Base-by-base conservation (phyloP, 2,888 invertebrate genomes). In the Lycophotia porphyrea region DNA sequence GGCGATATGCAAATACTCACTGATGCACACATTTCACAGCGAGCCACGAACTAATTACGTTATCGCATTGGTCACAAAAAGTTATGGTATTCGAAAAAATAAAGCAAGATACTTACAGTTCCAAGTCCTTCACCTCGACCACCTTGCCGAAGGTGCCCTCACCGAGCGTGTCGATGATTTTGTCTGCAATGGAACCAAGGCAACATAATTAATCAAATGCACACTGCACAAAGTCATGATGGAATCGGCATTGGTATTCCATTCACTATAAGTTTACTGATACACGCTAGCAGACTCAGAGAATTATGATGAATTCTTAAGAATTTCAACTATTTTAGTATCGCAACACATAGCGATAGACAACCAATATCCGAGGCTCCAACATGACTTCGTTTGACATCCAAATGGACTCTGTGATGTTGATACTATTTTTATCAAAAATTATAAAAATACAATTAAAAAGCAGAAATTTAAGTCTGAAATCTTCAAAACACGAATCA, bases 101-200 rank as follows among this genome's bases (percentile, higher is more conserved):
- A 76, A 63, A 55, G 63, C 69, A 74, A 74, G 72, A 83, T 92
- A 98, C 98, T 98, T 97, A 99, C 99, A 98, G 98, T 97, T 98
- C 98, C 94, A 98, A 97, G 97, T 99, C 99, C 97, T 98, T 98
- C 96, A 99, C 99, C 97, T 99, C 99, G 94, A 99, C 99, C 94
- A 99, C 99, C 97, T 99, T 99, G 95, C 99, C 99, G 98, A 99
- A 99, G 91, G 99, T 99, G 94, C 99, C 99, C 97, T 99, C 99
- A 92, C 99, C 99, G 94, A 99, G 98, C 92, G 99, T 99, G 96
- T 98, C 98, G 97, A 99, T 97, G 97, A 99, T 98, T 97, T 99
- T 99, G 98, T 99, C 99, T 99, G 99, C 94, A 98, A 98, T 96
- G 94, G 96, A 97, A 97, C 96, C 97, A 96, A 96, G 89, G 87